Evolutionary conservation across 2,888 invertebrate species (phyloP), one percentile per base, ranked within the genome.

Genomic region (Eupeodes latifasciatus): DNA sequence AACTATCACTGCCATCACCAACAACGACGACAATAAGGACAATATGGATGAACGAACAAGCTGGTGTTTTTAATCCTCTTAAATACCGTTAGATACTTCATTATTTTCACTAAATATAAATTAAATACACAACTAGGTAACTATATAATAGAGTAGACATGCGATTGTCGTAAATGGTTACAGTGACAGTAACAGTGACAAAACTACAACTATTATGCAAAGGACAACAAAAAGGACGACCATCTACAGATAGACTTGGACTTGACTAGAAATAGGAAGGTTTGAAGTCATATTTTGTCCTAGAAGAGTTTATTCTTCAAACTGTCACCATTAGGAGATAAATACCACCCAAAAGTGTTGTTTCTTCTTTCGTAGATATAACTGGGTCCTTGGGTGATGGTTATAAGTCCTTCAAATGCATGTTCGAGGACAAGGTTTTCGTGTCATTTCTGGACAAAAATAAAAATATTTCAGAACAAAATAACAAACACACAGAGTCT

Each of bases 61-160:
- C 82, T 83, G 83, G 79, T 72, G 83, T 69, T 78, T 71, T 69
- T 88, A 85, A 88, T 88, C 88, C 85, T 57, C 77, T 81, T 88
- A 88, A 81, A 88, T 85, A 88, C 85, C 81, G 88, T 85, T 88
- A 85, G 85, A 88, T 81, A 85, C 85, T 88, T 88, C 88, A 88
- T 88, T 88, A 85, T 88, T 88, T 81, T 85, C 85, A 85, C 85
- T 85, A 85, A 88, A 88, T 85, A 84, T 85, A 85, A 85, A 88
- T 88, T 81, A 85, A 88, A 88, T 69, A 75, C 78, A 88, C 81
- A 85, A 69, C 69, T 64, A 27, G n/a, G n/a, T 27, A 14, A 5
- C 5, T 16, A 55, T 27, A 16, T 16, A 49, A 34, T 61, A 61
- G 16, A 44, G 14, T 40, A 44, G 14, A 49, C 27, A 27, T 61